Conservation (phyloP, 2,113 vertebrate genomes). For the Oreochromis niloticus region DNA sequence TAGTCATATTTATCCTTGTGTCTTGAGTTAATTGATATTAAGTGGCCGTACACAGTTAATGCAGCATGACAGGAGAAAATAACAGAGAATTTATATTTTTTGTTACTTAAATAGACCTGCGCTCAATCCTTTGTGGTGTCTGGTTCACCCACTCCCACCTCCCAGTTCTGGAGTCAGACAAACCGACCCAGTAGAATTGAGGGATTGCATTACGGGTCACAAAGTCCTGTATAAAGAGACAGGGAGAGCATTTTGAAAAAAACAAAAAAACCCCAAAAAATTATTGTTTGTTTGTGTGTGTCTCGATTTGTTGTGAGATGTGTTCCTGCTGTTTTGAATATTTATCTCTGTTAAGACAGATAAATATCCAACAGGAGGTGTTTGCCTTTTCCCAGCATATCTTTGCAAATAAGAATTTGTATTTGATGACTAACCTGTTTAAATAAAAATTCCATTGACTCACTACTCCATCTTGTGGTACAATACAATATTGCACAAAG, state of each 20-base stretch:
- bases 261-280: not conserved
- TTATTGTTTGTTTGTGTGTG: not conserved
- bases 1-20: not conserved
- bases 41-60: rapidly evolving
- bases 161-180: not conserved
- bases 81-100: not conserved
- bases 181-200: not conserved
- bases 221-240: conserved; percentile 2
- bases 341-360: too few species aligned
- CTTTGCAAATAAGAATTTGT: not conserved
- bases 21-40: not conserved
- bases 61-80: not conserved
- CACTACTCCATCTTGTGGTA: not conserved
- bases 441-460: not conserved
- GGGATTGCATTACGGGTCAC: rapidly evolving
- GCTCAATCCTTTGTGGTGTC: not conserved
- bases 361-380: not conserved
- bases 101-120: not conserved
- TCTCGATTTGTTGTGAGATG: too few species aligned
- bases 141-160: conserved; percentile 31
- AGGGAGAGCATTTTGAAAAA: not conserved
- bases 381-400: not conserved
- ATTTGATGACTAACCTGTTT: not conserved
- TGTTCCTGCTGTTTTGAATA: too few species aligned
- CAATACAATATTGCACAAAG: not conserved